Base-by-base conservation (phyloP, 2,113 vertebrate genomes). In the Formicarius rufipectus region DNA sequence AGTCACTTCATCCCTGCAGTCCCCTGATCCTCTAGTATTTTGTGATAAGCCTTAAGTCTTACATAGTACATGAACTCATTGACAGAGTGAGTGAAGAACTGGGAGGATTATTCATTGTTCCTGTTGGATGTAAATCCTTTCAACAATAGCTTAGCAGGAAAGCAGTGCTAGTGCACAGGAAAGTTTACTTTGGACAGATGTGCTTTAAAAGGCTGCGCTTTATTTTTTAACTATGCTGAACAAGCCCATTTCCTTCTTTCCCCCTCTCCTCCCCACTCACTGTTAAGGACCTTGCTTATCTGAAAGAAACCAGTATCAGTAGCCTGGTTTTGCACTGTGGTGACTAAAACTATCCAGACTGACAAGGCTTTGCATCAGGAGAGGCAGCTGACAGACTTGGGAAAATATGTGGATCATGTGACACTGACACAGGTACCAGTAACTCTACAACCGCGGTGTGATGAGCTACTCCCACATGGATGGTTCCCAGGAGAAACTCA, bases 101-200 rank as follows among this genome's bases (percentile, higher is more conserved):
- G 81, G 63, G 30, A 83, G 44, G 64, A 93, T 90, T 95, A 92
- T 89, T 75, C 68, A 64, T 93, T 87, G 44, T 84, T 95, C 39
- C 68, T 1, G 1, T 85, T 89, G 74, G 59, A 84, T 28, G 40
- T 63, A 93, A 96, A 92, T 92, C 55, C 60, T 90, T 80, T 77
- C 68, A 95, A 71, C 30, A 89, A 78, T 19, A 82, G 64, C 10
- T 74, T 72, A 87, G 19, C 14, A 78, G 84, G 83, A 87, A 88
- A 77, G 27, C 25, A 42, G 23, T 50, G 31, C 63, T 67, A 67
- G 52, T 84, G 90, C 39, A 86, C 42, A 71, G 13, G 8, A 30
- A 95, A 86, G 22, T 94, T 94, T 94, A 49, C 47, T 91, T 91
- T 64, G 74, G 71, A 77, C 25, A 89, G 22, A 56, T 21, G 9